phyloP scores from a whole-genome alignment of 1,140 invertebrate genomes.

The Drosophila sechellia region DNA sequence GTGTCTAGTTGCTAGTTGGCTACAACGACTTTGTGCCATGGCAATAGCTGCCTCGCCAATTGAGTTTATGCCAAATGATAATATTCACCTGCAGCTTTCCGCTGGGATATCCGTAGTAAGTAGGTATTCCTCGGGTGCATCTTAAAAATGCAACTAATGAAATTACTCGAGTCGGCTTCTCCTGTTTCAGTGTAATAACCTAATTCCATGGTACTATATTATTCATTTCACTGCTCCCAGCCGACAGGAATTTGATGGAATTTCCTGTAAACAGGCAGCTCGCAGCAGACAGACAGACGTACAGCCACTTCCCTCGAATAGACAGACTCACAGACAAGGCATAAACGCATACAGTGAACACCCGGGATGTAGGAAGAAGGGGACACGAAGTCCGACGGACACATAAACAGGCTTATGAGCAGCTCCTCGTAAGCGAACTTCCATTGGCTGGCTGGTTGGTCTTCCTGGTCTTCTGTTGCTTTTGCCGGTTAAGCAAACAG shows the following conservation, averaged over 20 bases:
- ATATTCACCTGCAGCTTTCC: constrained; percentile 21
- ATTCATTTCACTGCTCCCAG: constrained; percentile 57
- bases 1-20: constrained; percentile 38
- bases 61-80: constrained; percentile 35
- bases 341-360: not conserved
- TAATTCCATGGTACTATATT: constrained; percentile 51
- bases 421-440: constrained; percentile 25
- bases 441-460: constrained; percentile 17
- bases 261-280: constrained; percentile 57
- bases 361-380: not conserved
- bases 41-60: constrained; percentile 17
- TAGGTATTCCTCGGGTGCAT: not conserved
- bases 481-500: constrained; percentile 57
- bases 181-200: constrained; percentile 52
- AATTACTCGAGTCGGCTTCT: constrained; percentile 24
- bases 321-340: not conserved
- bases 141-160: constrained; percentile 32
- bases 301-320: constrained; percentile 20
- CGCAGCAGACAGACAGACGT: constrained; percentile 20
- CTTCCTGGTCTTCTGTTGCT: constrained; percentile 4
- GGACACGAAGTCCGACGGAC: constrained; percentile 5
- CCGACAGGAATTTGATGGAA: constrained; percentile 63
- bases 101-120: not conserved
- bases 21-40: constrained; percentile 31
- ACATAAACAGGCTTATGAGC: constrained; percentile 41